Base-by-base conservation (phyloP, 2,797 vertebrate species). In the Bradypodion pumilum region DNA sequence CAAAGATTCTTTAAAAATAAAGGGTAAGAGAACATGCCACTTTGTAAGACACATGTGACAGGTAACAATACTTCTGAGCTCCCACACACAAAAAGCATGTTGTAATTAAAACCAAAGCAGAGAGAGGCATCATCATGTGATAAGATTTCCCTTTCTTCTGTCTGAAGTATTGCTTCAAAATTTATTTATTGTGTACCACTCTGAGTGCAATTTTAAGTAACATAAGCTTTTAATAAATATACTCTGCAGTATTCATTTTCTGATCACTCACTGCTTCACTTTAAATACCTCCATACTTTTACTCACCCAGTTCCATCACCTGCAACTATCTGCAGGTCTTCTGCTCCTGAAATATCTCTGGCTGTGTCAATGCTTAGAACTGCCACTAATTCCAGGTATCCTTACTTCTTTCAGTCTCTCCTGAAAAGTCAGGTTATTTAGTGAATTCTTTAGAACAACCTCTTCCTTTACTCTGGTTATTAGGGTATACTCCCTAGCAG, bases 1-100 rank as follows among this genome's bases (percentile, higher is more conserved):
- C 72, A 40, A n/a, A 84, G 85, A 70, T 70, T 63, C 16, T 44
- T 83, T 90, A 87, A 70, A 85, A 35, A 1, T 46, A 4, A 62
- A 40, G 68, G 49, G 44, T 7, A 32, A 49, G 6, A 29, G 74
- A 85, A 85, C 79, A 81, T n/a, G 42, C 65, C 59, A 76, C 2
- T 76, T 70, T 74, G 60, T 40, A 40, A 62, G 65, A 46, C 32
- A 73, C 59, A 5, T 68, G 29, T 16, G 37, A 70, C 63, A 60
- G 19, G 60, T 69, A 59, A 40, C 49, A 59, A 9, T 9, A 49
- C 44, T 60, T 76, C 49, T 69, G 49, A 76, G 65, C 63, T 40
- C 46, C 29, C 29, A 7, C 42, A 12, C 63, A 76, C 40, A 37
- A 81, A 69, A 49, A 77, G 6, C 63, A 76, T 27, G 52, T 49